Conservation (phyloP, 2,113 vertebrate genomes). For the Pteruthius melanotis region DNA sequence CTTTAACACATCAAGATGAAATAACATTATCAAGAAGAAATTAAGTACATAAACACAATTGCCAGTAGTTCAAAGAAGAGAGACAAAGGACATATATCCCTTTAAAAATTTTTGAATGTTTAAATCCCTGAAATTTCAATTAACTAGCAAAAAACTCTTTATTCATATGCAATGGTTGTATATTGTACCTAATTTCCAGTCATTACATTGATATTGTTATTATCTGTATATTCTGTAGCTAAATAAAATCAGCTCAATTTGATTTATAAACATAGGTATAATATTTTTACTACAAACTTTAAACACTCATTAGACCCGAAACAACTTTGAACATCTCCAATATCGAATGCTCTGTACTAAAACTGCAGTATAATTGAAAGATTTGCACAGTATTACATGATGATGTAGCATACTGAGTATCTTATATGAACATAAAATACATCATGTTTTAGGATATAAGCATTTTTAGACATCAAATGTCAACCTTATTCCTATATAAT, state of each 20-base stretch:
- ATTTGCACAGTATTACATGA: background rate
- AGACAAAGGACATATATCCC: background rate
- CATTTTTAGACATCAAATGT: background rate
- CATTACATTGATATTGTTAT: background rate
- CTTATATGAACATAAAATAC: background rate
- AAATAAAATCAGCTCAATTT: background rate
- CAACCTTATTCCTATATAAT: background rate
- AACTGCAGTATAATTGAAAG: background rate
- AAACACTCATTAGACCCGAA: background rate
- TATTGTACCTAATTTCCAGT: background rate
- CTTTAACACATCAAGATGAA: background rate
- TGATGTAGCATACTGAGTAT: background rate
- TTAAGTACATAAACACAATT: background rate
- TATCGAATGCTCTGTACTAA: background rate
- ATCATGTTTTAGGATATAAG: background rate
- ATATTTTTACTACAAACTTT: background rate
- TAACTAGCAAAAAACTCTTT: background rate
- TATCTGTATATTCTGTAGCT: background rate
- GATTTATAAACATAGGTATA: background rate
- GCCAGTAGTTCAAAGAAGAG: background rate
- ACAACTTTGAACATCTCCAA: background rate
- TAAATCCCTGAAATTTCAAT: background rate
- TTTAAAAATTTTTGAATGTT: background rate
- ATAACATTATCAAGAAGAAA: background rate
- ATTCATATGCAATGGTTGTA: background rate